phyloP scores from a whole-genome alignment of 2,797 vertebrate genomes.

The Rhynchotus rufescens region DNA sequence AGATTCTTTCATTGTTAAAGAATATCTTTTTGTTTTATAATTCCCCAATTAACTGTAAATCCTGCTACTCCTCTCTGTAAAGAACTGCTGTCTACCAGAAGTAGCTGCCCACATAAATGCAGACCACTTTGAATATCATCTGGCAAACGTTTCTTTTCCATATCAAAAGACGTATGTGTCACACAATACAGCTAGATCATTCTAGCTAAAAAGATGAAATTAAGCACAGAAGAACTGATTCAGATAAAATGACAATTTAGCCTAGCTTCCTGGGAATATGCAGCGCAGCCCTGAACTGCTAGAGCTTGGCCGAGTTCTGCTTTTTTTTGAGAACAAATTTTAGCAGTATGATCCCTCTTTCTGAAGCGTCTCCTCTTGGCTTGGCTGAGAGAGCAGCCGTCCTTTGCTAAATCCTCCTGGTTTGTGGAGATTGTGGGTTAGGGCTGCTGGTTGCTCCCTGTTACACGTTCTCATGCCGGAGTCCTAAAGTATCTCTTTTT shows the following conservation, averaged over 20 bases:
- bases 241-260: neutral
- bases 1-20: slow-evolving; percentile 12
- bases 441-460: neutral
- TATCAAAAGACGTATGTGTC: neutral
- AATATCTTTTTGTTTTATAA: slow-evolving; percentile 43
- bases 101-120: slow-evolving; percentile 20
- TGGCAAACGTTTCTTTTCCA: slow-evolving; percentile 44
- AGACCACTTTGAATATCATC: neutral
- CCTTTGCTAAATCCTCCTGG: neutral
- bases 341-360: neutral
- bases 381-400: neutral
- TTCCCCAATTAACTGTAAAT: slow-evolving; percentile 44
- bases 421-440: neutral
- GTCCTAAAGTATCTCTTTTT: neutral
- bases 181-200: neutral
- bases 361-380: neutral
- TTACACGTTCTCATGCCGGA: neutral
- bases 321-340: neutral
- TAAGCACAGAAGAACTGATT: neutral
- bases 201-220: slow-evolving; percentile 23
- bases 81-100: neutral
- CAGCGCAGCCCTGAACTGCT: neutral
- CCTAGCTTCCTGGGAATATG: neutral
- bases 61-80: neutral
- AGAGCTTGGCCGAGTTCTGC: fast-evolving